phyloP scores from a whole-genome alignment of 2,797 vertebrate genomes.

The Chrosomus eos region DNA sequence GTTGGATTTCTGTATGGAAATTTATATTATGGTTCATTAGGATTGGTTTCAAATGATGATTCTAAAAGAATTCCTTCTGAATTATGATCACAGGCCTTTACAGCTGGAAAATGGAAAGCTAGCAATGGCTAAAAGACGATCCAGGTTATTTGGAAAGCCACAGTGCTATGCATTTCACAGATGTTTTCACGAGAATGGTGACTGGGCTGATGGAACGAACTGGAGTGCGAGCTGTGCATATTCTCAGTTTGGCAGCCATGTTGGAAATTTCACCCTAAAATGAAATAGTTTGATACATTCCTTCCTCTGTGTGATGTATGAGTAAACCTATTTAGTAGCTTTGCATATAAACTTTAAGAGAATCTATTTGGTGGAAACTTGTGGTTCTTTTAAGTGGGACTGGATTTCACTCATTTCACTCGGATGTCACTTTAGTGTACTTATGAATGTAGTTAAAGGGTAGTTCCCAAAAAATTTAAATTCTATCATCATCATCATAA shows the following conservation, averaged over 20 bases:
- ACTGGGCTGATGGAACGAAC: slow-evolving; percentile 25
- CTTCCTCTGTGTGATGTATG: neutral
- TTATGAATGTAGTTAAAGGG: neutral
- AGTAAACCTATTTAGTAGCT: slow-evolving; percentile 13
- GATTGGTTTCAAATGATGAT: neutral
- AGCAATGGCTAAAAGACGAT: neutral
- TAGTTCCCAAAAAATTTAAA: neutral
- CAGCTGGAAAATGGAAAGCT: neutral
- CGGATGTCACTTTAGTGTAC: neutral
- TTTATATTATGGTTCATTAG: neutral
- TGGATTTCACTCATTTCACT: neutral
- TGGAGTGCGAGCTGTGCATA: slow-evolving; percentile 8
- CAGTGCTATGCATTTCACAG: slow-evolving; percentile 23
- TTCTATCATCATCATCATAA: neutral
- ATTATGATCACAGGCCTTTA: neutral
- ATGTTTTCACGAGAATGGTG: slow-evolving; percentile 8
- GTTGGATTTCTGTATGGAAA: neutral
- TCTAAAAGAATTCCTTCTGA: neutral
- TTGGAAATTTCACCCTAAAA: slow-evolving; percentile 27
- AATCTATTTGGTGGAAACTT: slow-evolving; percentile 10
- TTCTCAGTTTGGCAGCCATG: slow-evolving; percentile 26
- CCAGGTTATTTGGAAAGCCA: neutral
- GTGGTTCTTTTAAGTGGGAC: neutral
- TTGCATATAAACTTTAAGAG: neutral
- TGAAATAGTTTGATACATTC: slow-evolving; percentile 20